A percentile compares a stretch with the other conserved stretches of the same genome.
Conservation (phyloP, 1,140 invertebrate species). For the Latrodectus geometricus region DNA sequence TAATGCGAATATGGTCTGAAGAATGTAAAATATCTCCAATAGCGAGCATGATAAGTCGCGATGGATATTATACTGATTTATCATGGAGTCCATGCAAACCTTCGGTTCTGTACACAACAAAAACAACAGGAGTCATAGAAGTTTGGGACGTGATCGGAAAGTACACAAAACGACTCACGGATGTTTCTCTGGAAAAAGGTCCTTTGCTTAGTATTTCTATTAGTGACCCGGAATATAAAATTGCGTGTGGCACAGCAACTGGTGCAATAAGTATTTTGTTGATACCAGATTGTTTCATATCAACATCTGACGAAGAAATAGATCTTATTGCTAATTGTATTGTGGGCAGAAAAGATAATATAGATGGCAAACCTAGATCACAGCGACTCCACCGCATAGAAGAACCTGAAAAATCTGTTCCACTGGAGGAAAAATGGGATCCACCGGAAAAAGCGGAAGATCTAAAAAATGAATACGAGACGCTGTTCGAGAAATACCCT, state of each 20-base stretch:
- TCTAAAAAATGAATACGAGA: neutral
- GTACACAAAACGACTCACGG: neutral
- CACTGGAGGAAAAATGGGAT: neutral
- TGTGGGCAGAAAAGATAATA: neutral
- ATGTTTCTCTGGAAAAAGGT: neutral
- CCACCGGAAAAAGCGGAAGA: conserved; percentile 18
- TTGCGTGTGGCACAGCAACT: conserved; percentile 7
- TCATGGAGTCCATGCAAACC: conserved; percentile 31
- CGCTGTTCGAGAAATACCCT: neutral
- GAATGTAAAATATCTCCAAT: neutral
- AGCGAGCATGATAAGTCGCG: neutral
- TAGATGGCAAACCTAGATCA: neutral
- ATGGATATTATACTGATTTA: conserved; percentile 33
- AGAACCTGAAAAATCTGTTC: neutral
- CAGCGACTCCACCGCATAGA: neutral
- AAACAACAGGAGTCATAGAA: conserved; percentile 36
- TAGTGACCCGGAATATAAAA: neutral
- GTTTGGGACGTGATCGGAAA: conserved; percentile 43
- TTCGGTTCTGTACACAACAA: conserved; percentile 10
- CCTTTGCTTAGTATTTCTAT: neutral
- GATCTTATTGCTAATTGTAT: neutral
- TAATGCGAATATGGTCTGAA: conserved; percentile 27
- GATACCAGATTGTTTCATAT: conserved; percentile 7
- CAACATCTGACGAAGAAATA: neutral
- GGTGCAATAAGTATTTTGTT: neutral